Evolutionary conservation across 30 jellyfish, hydroid and myxozoan genomes (phyloP), one percentile per base, ranked within the genome.

Genomic region (Aurelia coerulea): DNA sequence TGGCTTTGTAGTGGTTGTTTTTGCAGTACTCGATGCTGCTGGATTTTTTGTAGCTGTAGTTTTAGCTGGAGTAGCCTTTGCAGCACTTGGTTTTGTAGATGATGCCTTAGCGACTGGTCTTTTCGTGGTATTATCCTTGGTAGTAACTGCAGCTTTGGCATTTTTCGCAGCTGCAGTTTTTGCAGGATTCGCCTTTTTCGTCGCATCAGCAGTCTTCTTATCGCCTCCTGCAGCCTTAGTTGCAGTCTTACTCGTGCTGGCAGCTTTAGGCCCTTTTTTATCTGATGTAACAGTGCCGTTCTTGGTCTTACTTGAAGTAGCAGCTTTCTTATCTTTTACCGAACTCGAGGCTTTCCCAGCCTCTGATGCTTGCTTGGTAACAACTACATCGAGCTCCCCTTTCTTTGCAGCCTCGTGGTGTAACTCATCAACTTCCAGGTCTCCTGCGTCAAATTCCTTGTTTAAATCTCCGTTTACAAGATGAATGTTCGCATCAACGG

Each of bases 401-500:
- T 46, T 46, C 56, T 9, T 9, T 46, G 56, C 1, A 60, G 70
- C 31, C 11, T 23, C 35, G 1, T 60, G 31, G 35, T 13, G 35
- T 60, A 23, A 13, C 31, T 60, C 35, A 13, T 60, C 70, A 16
- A 0, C 13, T 60, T 23, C 13, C 34, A 0, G 34, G 35, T 60
- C 70, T 16, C 70, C 35, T 16, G 11, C 70, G 6, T 60, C 7
- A 14, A n/a, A 60, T 60, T 60, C 31, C 9, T 7, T 59, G 68
- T 59, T 60, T 4, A 79, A 66, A 64, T 79, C 89, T 13, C 89
- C 89, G 66, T 79, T 79, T 15, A 79, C 73, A 65, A 79, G 32
- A 13, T 31, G 53, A 79, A n/a, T 5, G 33, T 64, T 68, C 32
- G 46, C 18, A 10, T 46, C 37, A 11, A 16, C 32, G 23, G 52